Evolutionary conservation across 2,888 invertebrate species (phyloP).

Genomic region (Apoderus coryli): DNA sequence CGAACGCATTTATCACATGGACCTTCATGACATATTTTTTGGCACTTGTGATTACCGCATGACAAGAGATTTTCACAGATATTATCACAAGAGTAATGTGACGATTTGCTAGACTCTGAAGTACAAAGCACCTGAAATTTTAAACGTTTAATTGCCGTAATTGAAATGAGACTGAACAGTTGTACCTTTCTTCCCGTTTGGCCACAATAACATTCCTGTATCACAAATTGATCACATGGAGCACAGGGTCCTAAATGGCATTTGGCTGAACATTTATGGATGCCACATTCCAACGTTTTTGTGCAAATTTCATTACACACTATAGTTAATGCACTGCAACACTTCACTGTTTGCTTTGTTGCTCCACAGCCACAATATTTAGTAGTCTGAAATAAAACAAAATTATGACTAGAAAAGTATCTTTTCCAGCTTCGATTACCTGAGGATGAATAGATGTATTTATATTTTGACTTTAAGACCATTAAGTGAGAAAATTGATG

Average conservation of each 20-base stretch:
- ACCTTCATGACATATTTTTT: slow-evolving; percentile 49
- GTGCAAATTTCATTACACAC: slow-evolving; percentile 62
- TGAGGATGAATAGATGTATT: too few relatives aligned
- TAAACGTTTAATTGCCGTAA: slow-evolving; percentile 4
- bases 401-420: too few relatives aligned
- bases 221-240: slow-evolving; percentile 49
- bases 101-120: slow-evolving; percentile 33
- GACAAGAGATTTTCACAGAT: slow-evolving; percentile 43
- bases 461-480: too few relatives aligned
- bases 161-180: neutral
- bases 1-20: slow-evolving; percentile 49
- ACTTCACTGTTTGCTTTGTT: slow-evolving; percentile 51
- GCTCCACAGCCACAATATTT: slow-evolving; percentile 66
- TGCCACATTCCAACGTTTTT: slow-evolving; percentile 58
- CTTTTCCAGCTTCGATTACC: too few relatives aligned
- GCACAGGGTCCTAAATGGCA: slow-evolving; percentile 75
- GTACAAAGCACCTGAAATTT: slow-evolving; percentile 37
- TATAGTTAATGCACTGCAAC: slow-evolving; percentile 55
- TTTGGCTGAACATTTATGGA: slow-evolving; percentile 53
- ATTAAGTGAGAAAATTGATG: too few relatives aligned
- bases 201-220: slow-evolving; percentile 62
- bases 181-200: slow-evolving; percentile 43
- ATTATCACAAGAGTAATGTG: slow-evolving; percentile 45
- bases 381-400: too few relatives aligned
- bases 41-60: slow-evolving; percentile 51